Evolutionary conservation across 2,888 invertebrate genomes (phyloP).

Genomic region (Conomelus anceps): DNA sequence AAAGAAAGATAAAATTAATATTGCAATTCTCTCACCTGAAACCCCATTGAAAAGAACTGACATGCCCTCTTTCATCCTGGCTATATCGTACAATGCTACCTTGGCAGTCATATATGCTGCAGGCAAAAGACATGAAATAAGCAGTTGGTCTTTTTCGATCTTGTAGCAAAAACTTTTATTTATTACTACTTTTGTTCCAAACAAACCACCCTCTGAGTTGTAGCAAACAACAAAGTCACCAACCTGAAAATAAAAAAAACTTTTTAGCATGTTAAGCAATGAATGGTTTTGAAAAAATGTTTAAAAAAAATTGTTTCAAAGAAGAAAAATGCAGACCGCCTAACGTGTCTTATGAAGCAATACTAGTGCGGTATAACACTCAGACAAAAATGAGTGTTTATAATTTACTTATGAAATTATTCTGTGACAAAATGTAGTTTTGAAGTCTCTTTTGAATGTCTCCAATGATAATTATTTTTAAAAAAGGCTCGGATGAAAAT

Average conservation of each 20-base stretch:
- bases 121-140: neutral
- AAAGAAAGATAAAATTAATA: neutral
- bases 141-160: neutral
- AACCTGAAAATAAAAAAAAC: conserved; percentile 23
- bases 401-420: too few species aligned
- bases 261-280: neutral
- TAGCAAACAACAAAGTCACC: conserved; percentile 30
- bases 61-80: neutral
- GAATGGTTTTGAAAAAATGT: too few species aligned
- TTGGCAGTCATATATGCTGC: neutral
- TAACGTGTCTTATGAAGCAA: too few species aligned
- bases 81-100: neutral
- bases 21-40: neutral
- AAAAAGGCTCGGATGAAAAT: too few species aligned
- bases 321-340: too few species aligned
- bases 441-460: too few species aligned
- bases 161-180: neutral
- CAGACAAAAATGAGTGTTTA: too few species aligned
- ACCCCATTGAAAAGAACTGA: neutral
- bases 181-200: neutral
- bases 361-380: too few species aligned
- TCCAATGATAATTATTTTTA: too few species aligned
- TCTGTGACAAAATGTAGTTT: too few species aligned
- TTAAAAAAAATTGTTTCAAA: too few species aligned
- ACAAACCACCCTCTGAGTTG: conserved; percentile 1